A percentile compares a stretch with the other conserved stretches of the same genome.
Evolutionary conservation across 2,113 vertebrate genomes (phyloP).

Genomic region (Macrotus californicus): DNA sequence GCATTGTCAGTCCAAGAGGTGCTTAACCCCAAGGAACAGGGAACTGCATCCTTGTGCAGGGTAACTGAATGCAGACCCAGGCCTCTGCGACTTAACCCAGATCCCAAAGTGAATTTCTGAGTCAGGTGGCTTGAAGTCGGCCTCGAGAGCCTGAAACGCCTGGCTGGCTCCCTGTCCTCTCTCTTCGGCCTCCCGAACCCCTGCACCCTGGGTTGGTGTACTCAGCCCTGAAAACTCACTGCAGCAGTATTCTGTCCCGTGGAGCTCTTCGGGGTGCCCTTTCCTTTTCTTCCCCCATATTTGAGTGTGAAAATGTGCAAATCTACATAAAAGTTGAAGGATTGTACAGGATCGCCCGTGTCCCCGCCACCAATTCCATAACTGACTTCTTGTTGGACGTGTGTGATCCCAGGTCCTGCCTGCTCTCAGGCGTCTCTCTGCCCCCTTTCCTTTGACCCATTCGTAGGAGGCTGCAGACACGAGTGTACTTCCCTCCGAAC

Average conservation of each 20-base stretch:
- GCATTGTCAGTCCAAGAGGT: neutral
- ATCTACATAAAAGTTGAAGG: neutral
- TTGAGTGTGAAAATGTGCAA: neutral
- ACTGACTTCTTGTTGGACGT: neutral
- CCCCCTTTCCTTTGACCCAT: neutral
- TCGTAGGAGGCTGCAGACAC: neutral
- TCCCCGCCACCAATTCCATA: rapidly evolving
- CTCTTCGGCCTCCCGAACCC: neutral
- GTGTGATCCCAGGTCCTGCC: neutral
- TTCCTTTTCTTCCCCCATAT: neutral
- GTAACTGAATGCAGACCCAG: neutral
- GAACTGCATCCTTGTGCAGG: neutral
- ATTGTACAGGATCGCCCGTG: rapidly evolving
- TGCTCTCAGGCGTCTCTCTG: neutral
- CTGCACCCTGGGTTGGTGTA: neutral
- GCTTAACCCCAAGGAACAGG: neutral
- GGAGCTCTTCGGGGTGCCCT: neutral
- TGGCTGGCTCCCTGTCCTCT: neutral
- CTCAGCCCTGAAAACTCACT: neutral
- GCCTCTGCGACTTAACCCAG: neutral
- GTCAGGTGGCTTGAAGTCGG: too few relatives aligned
- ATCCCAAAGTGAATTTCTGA: neutral
- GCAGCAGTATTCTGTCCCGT: rapidly evolving
- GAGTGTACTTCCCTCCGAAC: rapidly evolving
- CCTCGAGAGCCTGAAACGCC: rapidly evolving